These are phyloP conservation scores for Heliconius nattereri DNA, from an alignment of 1,140 invertebrate genomes.

Conservation along the genomic window DNA sequence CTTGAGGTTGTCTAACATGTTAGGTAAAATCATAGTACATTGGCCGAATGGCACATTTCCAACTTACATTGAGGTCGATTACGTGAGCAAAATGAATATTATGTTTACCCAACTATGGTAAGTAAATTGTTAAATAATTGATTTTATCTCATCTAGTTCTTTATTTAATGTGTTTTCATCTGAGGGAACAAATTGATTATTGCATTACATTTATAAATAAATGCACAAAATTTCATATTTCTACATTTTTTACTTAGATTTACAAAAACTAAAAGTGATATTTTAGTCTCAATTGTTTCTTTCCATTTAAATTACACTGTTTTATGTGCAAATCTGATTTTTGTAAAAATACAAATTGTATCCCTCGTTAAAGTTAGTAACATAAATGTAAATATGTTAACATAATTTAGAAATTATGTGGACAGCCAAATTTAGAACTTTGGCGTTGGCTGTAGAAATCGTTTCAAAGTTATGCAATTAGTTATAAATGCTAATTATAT, in stretches of 20 bases:
- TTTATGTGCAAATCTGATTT: no score
- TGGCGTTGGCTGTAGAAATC: not conserved
- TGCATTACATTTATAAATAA: not conserved
- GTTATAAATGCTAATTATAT: not conserved
- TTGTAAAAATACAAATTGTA: not conserved
- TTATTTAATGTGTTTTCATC: slow-evolving; percentile 14
- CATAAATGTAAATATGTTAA: no score
- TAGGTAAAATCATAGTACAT: slow-evolving; percentile 27
- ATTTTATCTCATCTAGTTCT: slow-evolving; percentile 34
- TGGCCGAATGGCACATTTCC: slow-evolving; percentile 30
- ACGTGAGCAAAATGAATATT: slow-evolving; percentile 46
- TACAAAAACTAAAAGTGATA: no score
- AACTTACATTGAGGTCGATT: slow-evolving; percentile 49
- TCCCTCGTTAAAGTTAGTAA: not conserved
- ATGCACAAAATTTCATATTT: not conserved
- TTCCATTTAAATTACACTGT: no score
- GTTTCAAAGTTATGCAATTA: not conserved
- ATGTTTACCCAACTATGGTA: slow-evolving; percentile 45
- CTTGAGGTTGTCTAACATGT: slow-evolving; percentile 17
- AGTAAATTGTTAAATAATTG: slow-evolving; percentile 40
- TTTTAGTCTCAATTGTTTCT: no score
- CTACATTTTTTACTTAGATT: no score
- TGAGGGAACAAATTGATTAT: slow-evolving; percentile 16
- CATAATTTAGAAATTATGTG: no score
- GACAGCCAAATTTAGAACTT: not conserved